These are phyloP conservation scores for Dysidea cf. avara DNA, from an alignment of 37 sponge, comb jelly and placozoan genomes.

Conservation along the genomic window DNA sequence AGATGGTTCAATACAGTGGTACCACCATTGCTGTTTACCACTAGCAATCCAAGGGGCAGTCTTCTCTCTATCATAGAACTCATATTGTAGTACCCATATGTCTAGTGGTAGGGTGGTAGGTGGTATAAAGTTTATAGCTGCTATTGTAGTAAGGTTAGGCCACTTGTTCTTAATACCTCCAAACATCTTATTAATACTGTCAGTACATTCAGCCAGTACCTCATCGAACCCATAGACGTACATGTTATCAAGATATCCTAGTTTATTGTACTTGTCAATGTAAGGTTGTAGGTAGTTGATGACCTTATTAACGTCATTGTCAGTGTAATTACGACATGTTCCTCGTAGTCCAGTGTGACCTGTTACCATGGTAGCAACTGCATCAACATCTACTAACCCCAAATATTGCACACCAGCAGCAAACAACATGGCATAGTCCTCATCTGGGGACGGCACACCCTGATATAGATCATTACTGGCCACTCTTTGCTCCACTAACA, in stretches of 20 bases:
- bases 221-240: slow-evolving; percentile 40
- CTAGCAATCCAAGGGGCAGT: slow-evolving; percentile 2
- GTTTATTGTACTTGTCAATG: neutral
- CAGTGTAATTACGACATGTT: slow-evolving; percentile 22
- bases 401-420: slow-evolving; percentile 17
- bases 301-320: slow-evolving; percentile 10
- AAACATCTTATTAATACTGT: slow-evolving; percentile 9
- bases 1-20: slow-evolving; percentile 33
- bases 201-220: neutral
- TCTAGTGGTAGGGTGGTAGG: slow-evolving; percentile 20
- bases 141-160: slow-evolving; percentile 29
- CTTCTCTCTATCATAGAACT: neutral
- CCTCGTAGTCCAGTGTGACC: neutral
- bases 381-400: slow-evolving; percentile 19
- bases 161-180: slow-evolving; percentile 24
- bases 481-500: slow-evolving; percentile 25
- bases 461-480: slow-evolving; percentile 34
- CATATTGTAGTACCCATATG: slow-evolving; percentile 24
- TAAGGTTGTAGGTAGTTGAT: slow-evolving; percentile 18
- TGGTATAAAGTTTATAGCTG: slow-evolving; percentile 17
- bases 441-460: slow-evolving; percentile 1
- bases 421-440: neutral
- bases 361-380: slow-evolving; percentile 4
- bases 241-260: neutral
- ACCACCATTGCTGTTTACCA: slow-evolving; percentile 30